These are phyloP conservation scores for Nesoenas mayeri DNA, from an alignment of 2,113 vertebrate genomes.

Conservation along the genomic window DNA sequence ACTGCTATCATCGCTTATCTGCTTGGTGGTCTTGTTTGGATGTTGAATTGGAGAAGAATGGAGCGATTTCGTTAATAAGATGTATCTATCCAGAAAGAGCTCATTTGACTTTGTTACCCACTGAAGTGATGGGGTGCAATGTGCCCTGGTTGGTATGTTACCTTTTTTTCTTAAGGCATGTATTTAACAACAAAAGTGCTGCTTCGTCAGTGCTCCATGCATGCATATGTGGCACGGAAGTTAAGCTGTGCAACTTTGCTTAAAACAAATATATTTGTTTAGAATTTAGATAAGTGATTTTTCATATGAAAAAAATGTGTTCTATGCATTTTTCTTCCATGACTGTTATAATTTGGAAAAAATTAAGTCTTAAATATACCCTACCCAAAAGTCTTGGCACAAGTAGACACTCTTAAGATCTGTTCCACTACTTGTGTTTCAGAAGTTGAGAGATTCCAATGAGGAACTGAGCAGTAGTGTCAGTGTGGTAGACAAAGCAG, in stretches of 20 bases:
- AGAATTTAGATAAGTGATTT: not conserved
- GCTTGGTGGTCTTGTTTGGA: not conserved
- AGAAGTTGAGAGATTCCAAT: not conserved
- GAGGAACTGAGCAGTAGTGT: not conserved
- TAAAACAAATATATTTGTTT: not conserved
- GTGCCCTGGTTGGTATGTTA: not conserved
- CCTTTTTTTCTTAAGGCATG: not conserved
- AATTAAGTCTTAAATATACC: not conserved
- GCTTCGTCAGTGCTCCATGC: not conserved
- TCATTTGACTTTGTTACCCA: not conserved
- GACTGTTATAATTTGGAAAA: not conserved
- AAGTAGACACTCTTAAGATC: not conserved
- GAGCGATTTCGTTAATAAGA: not conserved
- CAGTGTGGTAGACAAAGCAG: fast-evolving
- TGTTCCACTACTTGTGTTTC: not conserved
- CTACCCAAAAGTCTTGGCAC: not conserved
- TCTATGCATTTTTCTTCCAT: not conserved
- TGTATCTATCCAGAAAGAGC: not conserved
- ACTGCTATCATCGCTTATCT: not conserved
- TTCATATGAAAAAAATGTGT: not conserved
- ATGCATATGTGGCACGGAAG: not conserved
- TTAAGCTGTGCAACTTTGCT: not conserved
- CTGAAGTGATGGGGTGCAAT: fast-evolving
- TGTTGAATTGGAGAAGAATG: not conserved
- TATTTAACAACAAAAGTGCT: not conserved